phyloP scores from a whole-genome alignment of 2,888 invertebrate genomes.

The Cepaea hortensis region DNA sequence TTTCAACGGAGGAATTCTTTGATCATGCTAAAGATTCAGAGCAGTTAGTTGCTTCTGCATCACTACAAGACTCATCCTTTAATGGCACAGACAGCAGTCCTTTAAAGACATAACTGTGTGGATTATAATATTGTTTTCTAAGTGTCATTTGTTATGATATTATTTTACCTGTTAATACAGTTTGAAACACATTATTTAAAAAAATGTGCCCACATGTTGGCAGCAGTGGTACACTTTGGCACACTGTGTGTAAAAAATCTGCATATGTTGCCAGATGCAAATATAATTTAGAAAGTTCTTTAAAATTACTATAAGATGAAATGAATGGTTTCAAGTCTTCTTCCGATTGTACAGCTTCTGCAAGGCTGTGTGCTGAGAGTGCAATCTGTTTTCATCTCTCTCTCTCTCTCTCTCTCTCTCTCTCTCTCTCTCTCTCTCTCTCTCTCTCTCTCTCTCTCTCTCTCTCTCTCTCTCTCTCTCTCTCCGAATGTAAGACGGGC shows the following conservation, averaged over 20 bases:
- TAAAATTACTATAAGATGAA: too few species aligned
- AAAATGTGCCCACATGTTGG: background rate
- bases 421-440: background rate
- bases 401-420: background rate
- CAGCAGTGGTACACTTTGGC: background rate
- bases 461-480: background rate
- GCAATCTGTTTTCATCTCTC: background rate
- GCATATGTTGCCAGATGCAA: too few species aligned
- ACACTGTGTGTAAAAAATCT: background rate
- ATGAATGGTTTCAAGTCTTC: too few species aligned
- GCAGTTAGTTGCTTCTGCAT: background rate
- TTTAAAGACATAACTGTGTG: background rate
- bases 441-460: background rate
- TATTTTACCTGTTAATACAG: background rate
- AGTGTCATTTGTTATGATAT: background rate
- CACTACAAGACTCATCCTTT: background rate
- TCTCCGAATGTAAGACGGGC: too few species aligned
- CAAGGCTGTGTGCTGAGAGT: background rate
- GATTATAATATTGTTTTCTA: background rate
- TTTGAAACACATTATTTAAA: background rate
- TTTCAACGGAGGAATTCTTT: conserved; percentile 59
- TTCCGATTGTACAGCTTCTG: too few species aligned
- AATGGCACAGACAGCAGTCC: background rate
- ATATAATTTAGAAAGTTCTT: too few species aligned
- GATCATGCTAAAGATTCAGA: conserved; percentile 28